A percentile compares a stretch with the other conserved stretches of the same genome.
Evolutionary conservation across 2,113 vertebrate genomes (phyloP).

Genomic region (Brachyhypopomus occidentalis): DNA sequence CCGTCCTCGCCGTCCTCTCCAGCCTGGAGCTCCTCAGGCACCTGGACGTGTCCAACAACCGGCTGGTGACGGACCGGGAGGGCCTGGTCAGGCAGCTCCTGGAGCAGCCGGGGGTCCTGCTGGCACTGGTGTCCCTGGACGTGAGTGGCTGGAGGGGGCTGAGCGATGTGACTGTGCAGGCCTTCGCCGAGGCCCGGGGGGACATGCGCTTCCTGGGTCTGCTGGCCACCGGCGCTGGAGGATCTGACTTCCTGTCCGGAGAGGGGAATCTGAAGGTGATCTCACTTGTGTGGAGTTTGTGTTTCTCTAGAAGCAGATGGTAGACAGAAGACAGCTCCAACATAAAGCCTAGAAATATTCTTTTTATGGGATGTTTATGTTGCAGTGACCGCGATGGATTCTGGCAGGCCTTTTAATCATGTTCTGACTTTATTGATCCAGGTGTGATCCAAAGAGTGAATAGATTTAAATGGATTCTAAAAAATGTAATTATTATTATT

Average conservation of each 20-base stretch:
- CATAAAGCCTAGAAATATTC: no score
- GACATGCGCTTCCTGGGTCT: conserved; percentile 89
- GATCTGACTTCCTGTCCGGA: conserved; percentile 83
- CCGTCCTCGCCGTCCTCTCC: conserved; percentile 83
- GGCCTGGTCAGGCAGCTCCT: conserved; percentile 85
- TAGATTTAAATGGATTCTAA: no score
- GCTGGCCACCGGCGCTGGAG: conserved; percentile 87
- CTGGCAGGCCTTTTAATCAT: no score
- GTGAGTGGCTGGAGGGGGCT: conserved; percentile 89
- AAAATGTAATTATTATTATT: no score
- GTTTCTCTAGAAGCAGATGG: no score
- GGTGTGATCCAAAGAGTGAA: no score
- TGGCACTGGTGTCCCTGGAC: conserved; percentile 85
- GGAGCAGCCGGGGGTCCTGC: conserved; percentile 84
- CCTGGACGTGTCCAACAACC: conserved; percentile 93
- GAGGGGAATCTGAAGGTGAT: conserved; percentile 86
- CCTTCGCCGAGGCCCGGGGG: conserved; percentile 81
- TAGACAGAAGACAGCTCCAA: no score
- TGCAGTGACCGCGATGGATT: no score
- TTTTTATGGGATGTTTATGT: no score
- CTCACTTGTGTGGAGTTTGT: background rate
- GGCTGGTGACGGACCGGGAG: conserved; percentile 69
- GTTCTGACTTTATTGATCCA: no score
- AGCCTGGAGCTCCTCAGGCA: conserved; percentile 85
- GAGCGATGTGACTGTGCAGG: conserved; percentile 80